Evolutionary conservation across 2,888 invertebrate genomes (phyloP), one percentile per base, ranked within the genome.

Genomic region (Troides helena): DNA sequence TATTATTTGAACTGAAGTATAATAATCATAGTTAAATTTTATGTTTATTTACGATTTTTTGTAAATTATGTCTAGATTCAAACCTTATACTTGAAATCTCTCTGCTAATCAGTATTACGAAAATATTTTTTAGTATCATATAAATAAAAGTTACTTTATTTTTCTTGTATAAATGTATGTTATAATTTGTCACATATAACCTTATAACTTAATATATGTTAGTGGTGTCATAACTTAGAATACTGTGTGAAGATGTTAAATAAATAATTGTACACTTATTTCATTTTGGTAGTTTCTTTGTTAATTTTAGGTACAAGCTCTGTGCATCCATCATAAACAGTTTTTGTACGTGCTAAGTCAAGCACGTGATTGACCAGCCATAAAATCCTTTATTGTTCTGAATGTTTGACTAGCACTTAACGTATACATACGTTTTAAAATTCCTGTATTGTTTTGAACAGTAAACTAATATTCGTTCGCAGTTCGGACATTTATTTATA

Each of bases 381-480:
- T 61, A 53, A 43, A 62, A 67, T 62, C 62, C 36, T 62, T 62
- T 65, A 53, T 58, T 36, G 12, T 25, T 21, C 59, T 61, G 30
- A 53, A 60, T 25, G 56, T 53, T 59, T 68, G 58, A 60, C 56
- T 56, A 8, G 21, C 62, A 62, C 46, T 62, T 57, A 58, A n/a
- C 46, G 46, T 46, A 36, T 36, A 57, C 36, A 43, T 46, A 56
- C 7, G 56, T 50, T 57, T 60, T 53, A 60, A 53, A 60, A 53
- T n/a, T 1, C 12, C 46, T n/a, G 50, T 30, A 30, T 63, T 50
- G 43, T 65, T 53, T 14, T 53, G 46, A 17, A n/a, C 21, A 30
- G 14, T 59, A 18, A 56, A 46, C 65, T 30, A 61, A 57, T 39
- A 65, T 46, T 64, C 36, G 36, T 59, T 59, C 63, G 59, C 63